A percentile compares a stretch with the other conserved stretches of the same genome.
phyloP scores from a whole-genome alignment of 2,888 invertebrate species.

The Lithophane semibrunnea region DNA sequence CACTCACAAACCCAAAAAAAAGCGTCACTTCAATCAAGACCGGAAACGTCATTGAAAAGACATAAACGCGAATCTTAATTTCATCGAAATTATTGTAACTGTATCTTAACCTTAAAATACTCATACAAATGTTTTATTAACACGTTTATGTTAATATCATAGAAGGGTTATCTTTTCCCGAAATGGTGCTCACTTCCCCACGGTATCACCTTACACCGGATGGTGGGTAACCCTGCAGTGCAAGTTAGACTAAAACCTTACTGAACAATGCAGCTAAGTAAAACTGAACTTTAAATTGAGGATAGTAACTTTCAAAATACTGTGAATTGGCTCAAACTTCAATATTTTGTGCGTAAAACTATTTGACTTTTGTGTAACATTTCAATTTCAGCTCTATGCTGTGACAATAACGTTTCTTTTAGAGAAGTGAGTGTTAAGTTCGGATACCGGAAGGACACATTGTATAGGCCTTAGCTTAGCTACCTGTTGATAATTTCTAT shows the following conservation, averaged over 20 bases:
- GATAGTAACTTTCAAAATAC: slow-evolving; percentile 62
- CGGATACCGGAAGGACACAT: slow-evolving; percentile 88
- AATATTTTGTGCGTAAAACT: slow-evolving; percentile 65
- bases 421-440: slow-evolving; percentile 49
- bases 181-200: slow-evolving; percentile 84
- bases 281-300: slow-evolving; percentile 63
- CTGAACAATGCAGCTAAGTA: slow-evolving; percentile 30
- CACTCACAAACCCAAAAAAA: slow-evolving; percentile 33
- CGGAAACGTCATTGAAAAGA: slow-evolving; percentile 77
- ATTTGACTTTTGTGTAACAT: slow-evolving; percentile 49
- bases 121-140: slow-evolving; percentile 48
- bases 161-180: slow-evolving; percentile 73
- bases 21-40: slow-evolving; percentile 39
- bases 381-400: slow-evolving; percentile 63
- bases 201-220: slow-evolving; percentile 88
- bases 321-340: slow-evolving; percentile 53
- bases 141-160: slow-evolving; percentile 68
- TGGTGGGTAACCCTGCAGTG: slow-evolving; percentile 83
- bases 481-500: slow-evolving; percentile 89
- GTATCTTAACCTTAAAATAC: slow-evolving; percentile 41
- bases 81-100: slow-evolving; percentile 50
- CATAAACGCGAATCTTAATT: slow-evolving; percentile 74
- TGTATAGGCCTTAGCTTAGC: slow-evolving; percentile 84
- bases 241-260: slow-evolving; percentile 71
- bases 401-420: slow-evolving; percentile 67